Base-by-base conservation (phyloP, 2,113 vertebrate species). In the Dasypus novemcinctus region DNA sequence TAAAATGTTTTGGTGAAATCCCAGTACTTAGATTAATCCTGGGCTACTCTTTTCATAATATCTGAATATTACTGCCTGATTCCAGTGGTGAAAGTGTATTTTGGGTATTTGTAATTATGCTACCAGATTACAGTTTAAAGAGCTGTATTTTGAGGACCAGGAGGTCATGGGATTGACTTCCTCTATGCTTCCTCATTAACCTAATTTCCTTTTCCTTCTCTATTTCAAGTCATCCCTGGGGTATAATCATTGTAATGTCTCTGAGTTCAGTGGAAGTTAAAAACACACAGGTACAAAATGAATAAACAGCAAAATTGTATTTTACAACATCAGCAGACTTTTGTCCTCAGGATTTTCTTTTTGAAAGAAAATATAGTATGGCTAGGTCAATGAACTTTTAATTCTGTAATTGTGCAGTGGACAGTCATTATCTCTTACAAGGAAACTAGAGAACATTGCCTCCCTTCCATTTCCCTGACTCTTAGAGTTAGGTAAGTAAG, bases 131-230 rank as follows among this genome's bases (percentile, higher is more conserved):
- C 46, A 63, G 71, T 79, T 95, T 93, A 87, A 92, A 94, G 63
- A 82, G 4, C 13, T 75, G 38, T 38, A 72, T 63, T 83, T 59
- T 27, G 23, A 94, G 74, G 72, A 71, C 21, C 59, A 36, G 76
- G 41, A 91, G 59, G 20, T 87, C 76, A 81, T 27, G 52, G 61
- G 29, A 79, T 76, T 89, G 38, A 38, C 69, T 91, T 89, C 52
- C n/a, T 93, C 68, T 63, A 6, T 49, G 17, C 69, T 97, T 89
- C 91, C 88, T 95, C 59, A 88, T 95, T 95, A 96, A 91, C 63
- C 68, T 80, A 41, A 75, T 90, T 75, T 66, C 59, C 49, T n/a
- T 36, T 76, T 52, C 49, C 54, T 75, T 4, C 59, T 94, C 75
- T 43, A 12, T 59, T 36, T 85, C 82, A 43, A 90, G 36, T 84